Evolutionary conservation across 2,113 vertebrate genomes (phyloP).

Genomic region (Scophthalmus maximus): DNA sequence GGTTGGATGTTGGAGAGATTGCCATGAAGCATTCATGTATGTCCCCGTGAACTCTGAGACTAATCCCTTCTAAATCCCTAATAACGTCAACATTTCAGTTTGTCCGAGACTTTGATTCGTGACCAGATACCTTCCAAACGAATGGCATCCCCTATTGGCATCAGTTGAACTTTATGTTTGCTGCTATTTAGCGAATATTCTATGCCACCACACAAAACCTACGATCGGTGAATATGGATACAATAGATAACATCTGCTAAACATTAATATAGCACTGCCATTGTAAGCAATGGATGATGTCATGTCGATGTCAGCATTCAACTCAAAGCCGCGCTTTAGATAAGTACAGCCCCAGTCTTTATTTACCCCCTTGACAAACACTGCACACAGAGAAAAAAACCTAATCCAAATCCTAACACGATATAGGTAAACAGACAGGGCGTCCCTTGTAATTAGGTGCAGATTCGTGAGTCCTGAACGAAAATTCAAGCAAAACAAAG

Average conservation of each 20-base stretch:
- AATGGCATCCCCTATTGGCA: not conserved
- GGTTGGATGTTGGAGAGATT: not conserved
- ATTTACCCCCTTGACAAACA: not conserved
- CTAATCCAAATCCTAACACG: not conserved
- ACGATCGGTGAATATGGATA: no score
- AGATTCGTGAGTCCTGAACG: constrained; percentile 9
- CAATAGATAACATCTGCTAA: not conserved
- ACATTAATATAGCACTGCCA: not conserved
- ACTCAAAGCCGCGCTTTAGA: not conserved
- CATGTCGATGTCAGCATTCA: not conserved
- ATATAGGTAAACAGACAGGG: not conserved
- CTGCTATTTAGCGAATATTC: not conserved
- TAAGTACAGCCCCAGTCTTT: not conserved
- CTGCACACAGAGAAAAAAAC: not conserved
- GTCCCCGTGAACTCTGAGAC: not conserved
- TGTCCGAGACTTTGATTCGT: no score
- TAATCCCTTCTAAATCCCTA: no score
- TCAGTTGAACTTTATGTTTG: not conserved
- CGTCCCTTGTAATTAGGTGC: not conserved
- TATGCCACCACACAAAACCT: not conserved
- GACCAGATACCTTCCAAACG: not conserved
- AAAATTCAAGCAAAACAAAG: constrained; percentile 29
- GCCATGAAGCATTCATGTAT: not conserved
- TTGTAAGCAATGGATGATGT: no score
- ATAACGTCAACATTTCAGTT: no score